Base-by-base conservation (phyloP, 1,140 invertebrate genomes). In the Telenomus remus region DNA sequence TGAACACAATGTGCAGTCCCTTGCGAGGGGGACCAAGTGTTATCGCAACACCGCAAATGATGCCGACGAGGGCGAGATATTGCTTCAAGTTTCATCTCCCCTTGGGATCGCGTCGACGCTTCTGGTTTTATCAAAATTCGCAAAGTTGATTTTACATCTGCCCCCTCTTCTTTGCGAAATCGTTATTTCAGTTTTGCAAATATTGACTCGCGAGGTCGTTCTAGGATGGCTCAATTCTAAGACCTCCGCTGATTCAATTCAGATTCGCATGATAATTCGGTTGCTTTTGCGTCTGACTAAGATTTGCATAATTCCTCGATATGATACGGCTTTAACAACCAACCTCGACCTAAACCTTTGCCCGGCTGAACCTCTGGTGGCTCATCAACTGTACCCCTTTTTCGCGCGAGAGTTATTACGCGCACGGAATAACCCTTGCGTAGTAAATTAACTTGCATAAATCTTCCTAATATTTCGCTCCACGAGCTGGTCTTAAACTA, bases 31-130 rank as follows among this genome's bases (percentile, higher is more conserved):
- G 55, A 68, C 61, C 47, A 72, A 80, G 79, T 77, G 83, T 80
- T 84, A 83, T 84, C 82, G 73, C 64, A 74, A 42, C 56, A 61
- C 75, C 71, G 57, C 78, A 80, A 80, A 78, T 81, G 79, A 83
- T 77, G 61, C 65, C 73, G 79, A 64, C 74, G 47, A 68, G 60
- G 60, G 61, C 46, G 47, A 60, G 55, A 16, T 15, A 33, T 50
- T 46, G 37, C 54, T 27, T 60, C 49, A 37, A 68, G 42, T 53
- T 49, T 47, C 49, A n/a, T 55, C 54, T 34, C 56, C 60, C 37
- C 15, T 1, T 14, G 59, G 44, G 68, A 61, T 3, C 13, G 16
- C 48, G 19, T 27, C 46, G 46, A 2, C 35, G 6, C 27, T 54
- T 1, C n/a, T 13, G 11, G 16, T 6, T 44, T 44, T 57, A 46